A percentile compares a stretch with the other conserved stretches of the same genome.
Conservation (phyloP, 23 tunicate species). For the Aplidium turbinatum region DNA sequence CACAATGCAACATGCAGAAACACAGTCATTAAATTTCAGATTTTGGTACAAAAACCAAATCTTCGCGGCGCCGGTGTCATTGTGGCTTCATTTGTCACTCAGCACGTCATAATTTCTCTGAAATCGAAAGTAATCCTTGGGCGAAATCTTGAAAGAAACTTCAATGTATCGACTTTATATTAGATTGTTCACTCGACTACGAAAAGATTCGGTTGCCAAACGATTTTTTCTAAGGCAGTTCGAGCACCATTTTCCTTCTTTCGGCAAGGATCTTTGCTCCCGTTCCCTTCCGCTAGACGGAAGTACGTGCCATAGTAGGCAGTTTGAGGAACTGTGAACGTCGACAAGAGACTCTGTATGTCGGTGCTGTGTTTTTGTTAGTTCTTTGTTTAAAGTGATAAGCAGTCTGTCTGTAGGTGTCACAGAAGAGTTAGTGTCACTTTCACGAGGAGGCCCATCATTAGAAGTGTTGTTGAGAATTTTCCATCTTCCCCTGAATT, state of each 20-base stretch:
- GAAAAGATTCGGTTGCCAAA: too few relatives aligned
- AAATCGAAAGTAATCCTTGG: too few relatives aligned
- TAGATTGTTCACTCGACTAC: too few relatives aligned
- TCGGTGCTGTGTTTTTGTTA: conserved; percentile 18
- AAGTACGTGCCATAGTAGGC: conserved; percentile 79
- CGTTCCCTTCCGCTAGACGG: conserved; percentile 33
- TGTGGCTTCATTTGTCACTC: too few relatives aligned
- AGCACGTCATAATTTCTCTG: too few relatives aligned
- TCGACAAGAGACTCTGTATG: not conserved
- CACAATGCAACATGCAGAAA: too few relatives aligned
- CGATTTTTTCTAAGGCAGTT: conserved; percentile 36
- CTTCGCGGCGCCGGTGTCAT: too few relatives aligned
- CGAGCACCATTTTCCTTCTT: conserved; percentile 55
- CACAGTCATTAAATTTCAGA: too few relatives aligned
- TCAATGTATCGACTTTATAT: too few relatives aligned
- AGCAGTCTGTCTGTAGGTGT: conserved; percentile 54
- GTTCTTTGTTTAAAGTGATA: conserved; percentile 32
- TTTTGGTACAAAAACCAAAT: too few relatives aligned
- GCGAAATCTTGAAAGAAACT: too few relatives aligned
- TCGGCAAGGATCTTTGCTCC: conserved; percentile 31
- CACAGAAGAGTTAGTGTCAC: conserved; percentile 28
- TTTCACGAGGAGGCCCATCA: conserved; percentile 19
- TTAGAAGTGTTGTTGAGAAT: not conserved
- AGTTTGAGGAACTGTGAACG: conserved; percentile 5
- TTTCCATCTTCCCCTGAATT: conserved; percentile 59